These are phyloP conservation scores for Cassiopea xamachana DNA, from an alignment of 30 jellyfish, hydroid and myxozoan species.

Conservation along the genomic window DNA sequence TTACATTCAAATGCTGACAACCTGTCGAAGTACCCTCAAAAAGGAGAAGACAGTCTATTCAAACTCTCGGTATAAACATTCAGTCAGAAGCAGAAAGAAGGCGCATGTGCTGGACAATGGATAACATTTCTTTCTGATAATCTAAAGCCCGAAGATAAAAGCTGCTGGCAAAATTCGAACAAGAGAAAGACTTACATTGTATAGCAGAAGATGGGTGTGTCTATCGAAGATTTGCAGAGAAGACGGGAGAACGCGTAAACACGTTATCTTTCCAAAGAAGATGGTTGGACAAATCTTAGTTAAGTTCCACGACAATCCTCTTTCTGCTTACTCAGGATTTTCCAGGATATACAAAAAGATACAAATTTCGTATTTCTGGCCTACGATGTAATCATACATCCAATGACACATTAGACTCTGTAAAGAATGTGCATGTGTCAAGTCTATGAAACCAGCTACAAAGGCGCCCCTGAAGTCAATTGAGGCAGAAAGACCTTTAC, in stretches of 20 bases:
- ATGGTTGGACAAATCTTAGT: slow-evolving; percentile 52
- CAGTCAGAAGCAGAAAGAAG: slow-evolving; percentile 34
- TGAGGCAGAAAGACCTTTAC: slow-evolving; percentile 51
- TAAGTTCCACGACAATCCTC: slow-evolving; percentile 25
- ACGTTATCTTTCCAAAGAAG: slow-evolving; percentile 55
- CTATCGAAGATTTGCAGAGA: slow-evolving; percentile 25
- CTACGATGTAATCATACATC: slow-evolving; percentile 54
- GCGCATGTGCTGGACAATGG: slow-evolving; percentile 50
- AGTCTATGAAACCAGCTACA: slow-evolving; percentile 50
- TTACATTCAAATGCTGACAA: slow-evolving; percentile 62
- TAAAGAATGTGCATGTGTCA: slow-evolving; percentile 20
- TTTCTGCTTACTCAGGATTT: slow-evolving; percentile 46
- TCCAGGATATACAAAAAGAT: slow-evolving; percentile 35
- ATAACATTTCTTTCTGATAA: background rate
- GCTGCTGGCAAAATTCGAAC: slow-evolving; percentile 19
- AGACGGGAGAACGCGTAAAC: slow-evolving; percentile 43
- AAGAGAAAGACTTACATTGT: slow-evolving; percentile 21
- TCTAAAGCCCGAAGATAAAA: slow-evolving; percentile 33
- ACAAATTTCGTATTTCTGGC: slow-evolving; percentile 44
- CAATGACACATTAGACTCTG: slow-evolving; percentile 16
- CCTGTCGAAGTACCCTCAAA: slow-evolving; percentile 56
- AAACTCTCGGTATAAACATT: slow-evolving; percentile 11
- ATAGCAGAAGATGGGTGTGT: slow-evolving; percentile 59
- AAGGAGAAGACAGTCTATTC: slow-evolving; percentile 39
- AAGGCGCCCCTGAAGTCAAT: slow-evolving; percentile 55